Evolutionary conservation across 2,113 vertebrate species (phyloP), one percentile per base, ranked within the genome.

Genomic region (Pseudonaja textilis): DNA sequence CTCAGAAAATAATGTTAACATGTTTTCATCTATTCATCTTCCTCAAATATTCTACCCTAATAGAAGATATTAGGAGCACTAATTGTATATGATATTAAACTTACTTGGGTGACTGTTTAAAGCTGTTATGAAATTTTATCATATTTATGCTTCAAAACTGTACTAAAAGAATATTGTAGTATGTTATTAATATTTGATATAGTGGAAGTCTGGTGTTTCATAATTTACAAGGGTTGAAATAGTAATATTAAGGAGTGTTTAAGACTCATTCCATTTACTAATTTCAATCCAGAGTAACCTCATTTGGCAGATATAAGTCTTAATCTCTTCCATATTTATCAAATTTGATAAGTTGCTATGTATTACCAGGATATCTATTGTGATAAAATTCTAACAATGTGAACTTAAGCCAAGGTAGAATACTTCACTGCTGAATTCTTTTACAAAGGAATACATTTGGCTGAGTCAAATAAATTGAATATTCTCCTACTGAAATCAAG

Each of bases 201-300:
- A 29, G 5, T 42, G 74, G 94, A 52, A 61, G 93, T 74, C 50
- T 93, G 89, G 93, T 88, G 47, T 85, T 90, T 92, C 61, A 89
- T 59, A 92, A 93, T 29, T 64, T 91, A 56, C 42, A 34, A 6
- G 91, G 45, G 69, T 85, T 95, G 90, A 89, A 55, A 92, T 89
- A 9, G 11, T 57, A 47, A 22, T 47, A 54, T 61, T 93, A 2
- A 3, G 3, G 2, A 57, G 69, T 16, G 34, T 12, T 4, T 93
- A 92, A 94, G 64, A 54, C 91, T 87, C 1, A 86, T 74, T 18
- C 0, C 0, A 25, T 92, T 91, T 88, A 16, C 74, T 92, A 1
- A 74, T 88, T 93, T 94, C 90, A 22, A 64, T 34, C 23, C 61
- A 89, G 74, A 92, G 89, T 94, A 94, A 92, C 29, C 25, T 56